Evolutionary conservation across 2,888 invertebrate genomes (phyloP), one percentile per base, ranked within the genome.

Genomic region (Nephrotoma flavescens): DNA sequence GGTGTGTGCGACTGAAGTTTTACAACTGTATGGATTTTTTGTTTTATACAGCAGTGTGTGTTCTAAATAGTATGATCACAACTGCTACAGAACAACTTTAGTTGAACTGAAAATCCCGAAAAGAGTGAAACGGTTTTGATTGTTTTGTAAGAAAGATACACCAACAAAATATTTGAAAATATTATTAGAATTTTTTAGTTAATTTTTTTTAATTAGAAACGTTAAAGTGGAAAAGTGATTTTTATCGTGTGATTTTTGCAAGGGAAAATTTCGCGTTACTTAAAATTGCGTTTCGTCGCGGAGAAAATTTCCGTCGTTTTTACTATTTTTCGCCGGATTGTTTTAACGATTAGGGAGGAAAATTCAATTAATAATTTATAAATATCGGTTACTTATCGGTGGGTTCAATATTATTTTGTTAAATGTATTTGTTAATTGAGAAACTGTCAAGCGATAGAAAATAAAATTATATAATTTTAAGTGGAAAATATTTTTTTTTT

Each of bases 401-500:
- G 71, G 71, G 71, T 71, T 71, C 71, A 71, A 71, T 71, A 71
- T 71, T 71, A 71, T 71, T 84, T 4, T 2, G 84, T 84, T 41
- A n/a, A 15, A n/a, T 84, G 42, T 42, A 84, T 42, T 42, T 84
- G 7, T 31, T 83, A 83, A 83, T 31, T 31, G 19, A 83, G 19
- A 84, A 42, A 84, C 42, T 84, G 42, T 84, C 41, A 84, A 84
- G 31, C 57, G 71, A 31, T 7, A 84, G 41, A 15, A 84, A 84
- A 84, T 42, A 42, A 84, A 84, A 84, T 84, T 84, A 84, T 84
- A 84, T 84, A 84, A 84, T 84, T 84, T 84, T 84, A 42, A 42
- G 84, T 84, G 41, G 84, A 84, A 84, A 84, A n/a, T 84, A n/a
- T 83, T 83, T n/a, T n/a, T 15, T 15, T 84, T 84, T 84, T 42